Percentiles rank a stretch among this genome's conserved stretches.
These are phyloP conservation scores for Trichechus manatus DNA, from an alignment of 2,113 vertebrate genomes.

Conservation along the genomic window DNA sequence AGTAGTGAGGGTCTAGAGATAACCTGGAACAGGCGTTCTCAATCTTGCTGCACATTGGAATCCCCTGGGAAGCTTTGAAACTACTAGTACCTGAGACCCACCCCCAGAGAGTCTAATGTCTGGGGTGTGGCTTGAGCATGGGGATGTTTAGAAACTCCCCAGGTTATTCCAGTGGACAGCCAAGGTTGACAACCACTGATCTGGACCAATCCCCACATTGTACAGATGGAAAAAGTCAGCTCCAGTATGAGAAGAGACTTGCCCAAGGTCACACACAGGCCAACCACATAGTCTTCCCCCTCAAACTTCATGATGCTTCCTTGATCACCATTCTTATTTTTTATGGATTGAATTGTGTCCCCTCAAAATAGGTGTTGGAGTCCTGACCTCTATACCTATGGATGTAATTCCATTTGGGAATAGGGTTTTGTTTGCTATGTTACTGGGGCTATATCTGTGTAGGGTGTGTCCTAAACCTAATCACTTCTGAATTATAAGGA, in stretches of 20 bases:
- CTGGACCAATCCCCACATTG: background rate
- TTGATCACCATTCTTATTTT: background rate
- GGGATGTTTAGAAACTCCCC: background rate
- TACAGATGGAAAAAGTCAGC: background rate
- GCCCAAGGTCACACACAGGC: background rate
- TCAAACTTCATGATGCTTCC: background rate
- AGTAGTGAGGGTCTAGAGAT: background rate
- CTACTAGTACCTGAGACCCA: background rate
- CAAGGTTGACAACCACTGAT: background rate
- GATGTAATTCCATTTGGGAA: background rate
- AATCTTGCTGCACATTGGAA: background rate
- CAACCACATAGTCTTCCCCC: background rate
- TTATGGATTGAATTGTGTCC: background rate
- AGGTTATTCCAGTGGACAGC: background rate
- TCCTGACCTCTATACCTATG: background rate
- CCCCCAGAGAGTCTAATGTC: background rate
- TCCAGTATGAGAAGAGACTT: background rate
- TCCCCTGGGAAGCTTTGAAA: background rate
- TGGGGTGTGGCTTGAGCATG: background rate
- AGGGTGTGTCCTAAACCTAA: background rate
- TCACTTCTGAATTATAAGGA: background rate
- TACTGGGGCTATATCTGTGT: background rate
- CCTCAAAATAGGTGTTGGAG: too few relatives aligned
- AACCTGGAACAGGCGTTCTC: background rate
- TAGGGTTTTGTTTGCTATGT: background rate